Percentiles rank a stretch among this genome's conserved stretches.
Evolutionary conservation across 2,113 vertebrate genomes (phyloP).

Genomic region (Craseonycteris thonglongyai): DNA sequence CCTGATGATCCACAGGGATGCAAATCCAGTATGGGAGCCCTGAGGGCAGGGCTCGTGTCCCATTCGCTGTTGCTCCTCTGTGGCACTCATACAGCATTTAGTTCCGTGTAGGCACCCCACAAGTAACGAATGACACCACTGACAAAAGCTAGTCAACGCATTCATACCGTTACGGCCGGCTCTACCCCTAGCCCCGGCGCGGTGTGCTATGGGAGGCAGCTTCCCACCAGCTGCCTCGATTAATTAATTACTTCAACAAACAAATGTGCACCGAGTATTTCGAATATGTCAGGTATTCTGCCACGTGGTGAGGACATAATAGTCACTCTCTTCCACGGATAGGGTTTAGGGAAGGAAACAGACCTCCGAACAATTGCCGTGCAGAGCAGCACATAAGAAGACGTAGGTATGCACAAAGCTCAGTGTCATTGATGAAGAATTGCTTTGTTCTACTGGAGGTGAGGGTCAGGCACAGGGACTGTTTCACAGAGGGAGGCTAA

Average conservation of each 20-base stretch:
- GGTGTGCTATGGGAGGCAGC: background rate
- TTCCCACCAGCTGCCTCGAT: background rate
- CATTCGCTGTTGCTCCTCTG: background rate
- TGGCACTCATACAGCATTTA: accelerated
- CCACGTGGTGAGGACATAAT: background rate
- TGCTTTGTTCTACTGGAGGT: background rate
- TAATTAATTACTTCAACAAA: constrained; percentile 23
- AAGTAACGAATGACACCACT: background rate
- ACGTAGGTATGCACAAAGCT: accelerated
- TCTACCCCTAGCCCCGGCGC: background rate
- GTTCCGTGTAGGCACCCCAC: background rate
- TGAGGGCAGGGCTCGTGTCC: background rate
- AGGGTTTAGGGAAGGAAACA: background rate
- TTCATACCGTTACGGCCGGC: background rate
- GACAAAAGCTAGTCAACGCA: background rate
- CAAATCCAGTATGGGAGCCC: background rate
- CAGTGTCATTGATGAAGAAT: background rate
- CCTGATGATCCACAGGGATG: background rate
- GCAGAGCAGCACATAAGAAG: background rate
- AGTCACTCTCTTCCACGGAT: background rate
- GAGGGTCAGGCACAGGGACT: background rate
- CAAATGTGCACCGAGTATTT: background rate
- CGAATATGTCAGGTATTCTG: background rate
- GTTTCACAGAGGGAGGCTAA: background rate
- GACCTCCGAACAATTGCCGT: background rate